Evolutionary conservation across 2,797 vertebrate genomes (phyloP).

Genomic region (Amblyraja radiata): DNA sequence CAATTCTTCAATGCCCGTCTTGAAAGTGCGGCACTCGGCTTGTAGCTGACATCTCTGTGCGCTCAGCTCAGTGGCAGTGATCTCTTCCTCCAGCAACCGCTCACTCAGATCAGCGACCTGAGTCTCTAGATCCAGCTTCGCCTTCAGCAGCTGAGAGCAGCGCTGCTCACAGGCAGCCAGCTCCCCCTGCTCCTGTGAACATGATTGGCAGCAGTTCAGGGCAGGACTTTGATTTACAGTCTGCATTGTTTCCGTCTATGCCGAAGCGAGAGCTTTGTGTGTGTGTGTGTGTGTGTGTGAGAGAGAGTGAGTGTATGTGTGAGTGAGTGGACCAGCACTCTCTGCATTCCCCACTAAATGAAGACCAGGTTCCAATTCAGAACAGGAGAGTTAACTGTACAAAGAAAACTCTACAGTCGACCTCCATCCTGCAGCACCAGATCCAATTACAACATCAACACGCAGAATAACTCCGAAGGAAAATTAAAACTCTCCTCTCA

Average conservation of each 20-base stretch:
- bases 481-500: not conserved
- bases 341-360: slow-evolving; percentile 32
- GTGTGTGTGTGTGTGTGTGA: not conserved
- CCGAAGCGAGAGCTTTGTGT: not conserved
- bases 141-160: slow-evolving; percentile 56
- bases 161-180: slow-evolving; percentile 55
- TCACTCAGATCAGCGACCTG: slow-evolving; percentile 57
- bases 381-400: slow-evolving; percentile 19
- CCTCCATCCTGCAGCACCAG: slow-evolving; percentile 1
- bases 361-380: slow-evolving; percentile 33
- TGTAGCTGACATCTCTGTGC: slow-evolving; percentile 57
- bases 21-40: slow-evolving; percentile 57
- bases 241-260: slow-evolving; percentile 36
- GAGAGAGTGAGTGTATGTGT: no score
- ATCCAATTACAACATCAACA: slow-evolving; percentile 33
- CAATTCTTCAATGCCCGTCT: slow-evolving; percentile 59
- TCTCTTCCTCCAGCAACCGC: slow-evolving; percentile 62
- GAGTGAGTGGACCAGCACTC: not conserved
- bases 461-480: not conserved
- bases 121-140: slow-evolving; percentile 54
- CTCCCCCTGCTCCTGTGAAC: slow-evolving; percentile 57
- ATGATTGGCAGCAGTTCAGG: slow-evolving; percentile 32
- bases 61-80: slow-evolving; percentile 52
- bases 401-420: not conserved
- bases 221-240: not conserved